Percentiles rank a stretch among this genome's conserved stretches.
Conservation (phyloP, 64 coral and sea anemone species). For the Actinia equina region DNA sequence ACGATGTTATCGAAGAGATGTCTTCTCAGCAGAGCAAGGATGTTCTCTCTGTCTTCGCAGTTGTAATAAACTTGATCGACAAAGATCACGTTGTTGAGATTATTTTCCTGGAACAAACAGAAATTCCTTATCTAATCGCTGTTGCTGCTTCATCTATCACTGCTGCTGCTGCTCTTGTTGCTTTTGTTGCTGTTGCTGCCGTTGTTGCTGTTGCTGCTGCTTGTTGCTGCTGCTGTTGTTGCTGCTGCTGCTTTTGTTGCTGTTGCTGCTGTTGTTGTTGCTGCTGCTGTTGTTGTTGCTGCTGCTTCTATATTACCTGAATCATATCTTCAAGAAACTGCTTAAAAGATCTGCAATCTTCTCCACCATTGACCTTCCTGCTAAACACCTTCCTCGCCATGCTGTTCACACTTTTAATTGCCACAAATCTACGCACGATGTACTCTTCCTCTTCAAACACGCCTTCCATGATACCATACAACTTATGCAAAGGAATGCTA, state of each 20-base stretch:
- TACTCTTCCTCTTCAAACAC: slow-evolving; percentile 79
- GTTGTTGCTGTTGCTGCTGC: too few relatives aligned
- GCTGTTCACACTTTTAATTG: background rate
- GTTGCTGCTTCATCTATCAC: too few relatives aligned
- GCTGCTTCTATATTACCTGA: background rate
- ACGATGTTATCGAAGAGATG: slow-evolving; percentile 75
- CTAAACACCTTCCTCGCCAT: slow-evolving; percentile 35
- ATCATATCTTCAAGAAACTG: background rate
- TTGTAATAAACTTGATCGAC: slow-evolving; percentile 46
- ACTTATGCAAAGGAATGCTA: slow-evolving; percentile 62
- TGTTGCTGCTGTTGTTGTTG: too few relatives aligned
- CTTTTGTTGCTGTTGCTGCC: too few relatives aligned
- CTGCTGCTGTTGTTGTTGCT: too few relatives aligned
- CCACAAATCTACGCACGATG: slow-evolving; percentile 51
- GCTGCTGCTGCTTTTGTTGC: too few relatives aligned
- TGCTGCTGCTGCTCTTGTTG: too few relatives aligned
- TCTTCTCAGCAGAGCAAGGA: slow-evolving; percentile 39
- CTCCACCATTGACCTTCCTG: slow-evolving; percentile 11
- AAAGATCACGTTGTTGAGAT: background rate
- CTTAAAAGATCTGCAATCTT: background rate
- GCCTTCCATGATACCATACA: slow-evolving; percentile 65
- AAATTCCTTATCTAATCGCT: too few relatives aligned
- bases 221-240: too few relatives aligned
- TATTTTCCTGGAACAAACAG: slow-evolving; percentile 17
- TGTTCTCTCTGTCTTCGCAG: slow-evolving; percentile 33